These are phyloP conservation scores for Diploptera punctata DNA, from an alignment of 2,888 invertebrate species.

Conservation along the genomic window DNA sequence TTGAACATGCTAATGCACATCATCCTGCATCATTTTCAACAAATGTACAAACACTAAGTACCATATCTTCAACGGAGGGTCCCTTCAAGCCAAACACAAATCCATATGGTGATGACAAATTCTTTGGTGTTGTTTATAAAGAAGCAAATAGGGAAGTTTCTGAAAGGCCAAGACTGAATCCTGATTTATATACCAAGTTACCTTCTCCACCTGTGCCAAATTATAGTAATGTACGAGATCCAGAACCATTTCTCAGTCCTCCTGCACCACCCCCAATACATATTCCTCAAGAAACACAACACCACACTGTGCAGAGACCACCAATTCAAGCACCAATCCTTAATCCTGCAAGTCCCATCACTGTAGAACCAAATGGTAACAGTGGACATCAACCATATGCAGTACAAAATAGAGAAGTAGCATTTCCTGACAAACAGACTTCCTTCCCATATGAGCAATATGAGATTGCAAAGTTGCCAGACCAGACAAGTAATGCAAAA, in stretches of 20 bases:
- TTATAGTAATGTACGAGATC: not conserved
- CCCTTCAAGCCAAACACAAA: constrained; percentile 33
- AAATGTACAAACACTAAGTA: not conserved
- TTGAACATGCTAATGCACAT: not conserved
- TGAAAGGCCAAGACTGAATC: not conserved
- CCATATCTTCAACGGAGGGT: constrained; percentile 8
- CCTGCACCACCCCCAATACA: not conserved
- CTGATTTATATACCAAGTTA: not conserved
- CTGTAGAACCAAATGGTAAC: not conserved
- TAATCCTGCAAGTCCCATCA: not conserved
- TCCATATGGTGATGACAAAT: constrained; percentile 16
- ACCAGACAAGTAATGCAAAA: not conserved
- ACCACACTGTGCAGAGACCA: not conserved
- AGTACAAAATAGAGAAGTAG: not conserved
- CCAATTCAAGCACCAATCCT: not conserved
- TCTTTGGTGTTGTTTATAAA: not conserved
- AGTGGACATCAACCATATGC: not conserved
- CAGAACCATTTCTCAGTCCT: not conserved
- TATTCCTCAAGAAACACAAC: not conserved
- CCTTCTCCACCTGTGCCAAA: not conserved
- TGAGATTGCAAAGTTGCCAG: constrained; percentile 4
- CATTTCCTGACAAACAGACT: not conserved
- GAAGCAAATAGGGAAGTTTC: not conserved
- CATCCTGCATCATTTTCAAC: not conserved
- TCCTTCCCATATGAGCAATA: constrained; percentile 14